These are phyloP conservation scores for Eubucco bourcierii DNA, from an alignment of 2,113 vertebrate species.

Conservation along the genomic window DNA sequence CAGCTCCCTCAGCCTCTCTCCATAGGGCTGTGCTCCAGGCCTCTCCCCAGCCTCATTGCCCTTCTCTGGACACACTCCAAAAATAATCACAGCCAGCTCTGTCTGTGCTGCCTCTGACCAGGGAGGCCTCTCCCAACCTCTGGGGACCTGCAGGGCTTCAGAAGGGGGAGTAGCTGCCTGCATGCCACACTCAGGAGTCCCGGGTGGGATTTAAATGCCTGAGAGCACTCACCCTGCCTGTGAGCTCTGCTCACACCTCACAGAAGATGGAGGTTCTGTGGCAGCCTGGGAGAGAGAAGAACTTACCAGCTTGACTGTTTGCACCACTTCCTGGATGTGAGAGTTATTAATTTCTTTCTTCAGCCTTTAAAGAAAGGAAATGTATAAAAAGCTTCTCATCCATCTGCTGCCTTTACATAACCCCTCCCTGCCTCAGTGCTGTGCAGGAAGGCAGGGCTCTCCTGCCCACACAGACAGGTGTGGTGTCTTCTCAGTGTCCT, in stretches of 20 bases:
- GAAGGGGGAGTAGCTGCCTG: no score
- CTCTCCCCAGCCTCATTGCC: no score
- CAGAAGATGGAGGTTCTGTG: neutral
- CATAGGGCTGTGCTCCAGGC: no score
- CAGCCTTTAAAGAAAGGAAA: conserved; percentile 64
- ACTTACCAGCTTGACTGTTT: conserved; percentile 76
- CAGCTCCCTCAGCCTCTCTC: no score
- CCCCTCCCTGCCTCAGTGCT: neutral
- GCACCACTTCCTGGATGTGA: conserved; percentile 81
- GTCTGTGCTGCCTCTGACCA: neutral
- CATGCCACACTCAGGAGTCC: neutral
- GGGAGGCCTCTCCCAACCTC: neutral
- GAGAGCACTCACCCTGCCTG: rapidly evolving
- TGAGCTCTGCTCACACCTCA: neutral
- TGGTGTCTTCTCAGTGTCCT: neutral
- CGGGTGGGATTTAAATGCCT: neutral
- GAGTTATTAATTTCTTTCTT: conserved; percentile 83
- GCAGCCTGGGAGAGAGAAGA: neutral
- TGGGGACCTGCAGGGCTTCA: no score
- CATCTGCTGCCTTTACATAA: neutral
- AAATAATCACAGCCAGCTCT: neutral
- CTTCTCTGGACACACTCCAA: no score
- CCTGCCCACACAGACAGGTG: neutral
- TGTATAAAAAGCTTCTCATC: neutral
- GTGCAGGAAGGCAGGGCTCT: no score